Conservation (phyloP, 2,113 vertebrate species). For the Halcyon senegalensis region DNA sequence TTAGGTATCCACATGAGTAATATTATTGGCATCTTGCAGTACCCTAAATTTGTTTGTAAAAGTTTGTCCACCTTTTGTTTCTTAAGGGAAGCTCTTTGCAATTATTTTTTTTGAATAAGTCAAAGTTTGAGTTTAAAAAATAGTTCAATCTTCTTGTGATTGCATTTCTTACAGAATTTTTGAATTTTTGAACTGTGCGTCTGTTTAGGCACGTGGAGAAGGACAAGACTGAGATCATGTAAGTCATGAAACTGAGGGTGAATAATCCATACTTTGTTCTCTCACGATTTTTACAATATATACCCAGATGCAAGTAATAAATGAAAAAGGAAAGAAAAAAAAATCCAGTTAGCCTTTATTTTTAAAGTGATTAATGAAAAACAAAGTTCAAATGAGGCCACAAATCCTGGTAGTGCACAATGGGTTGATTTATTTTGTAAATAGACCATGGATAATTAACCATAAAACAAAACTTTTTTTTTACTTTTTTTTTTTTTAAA, state of each 20-base stretch:
- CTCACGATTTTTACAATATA: conserved; percentile 49
- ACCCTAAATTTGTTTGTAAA: background rate
- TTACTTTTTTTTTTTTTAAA: background rate
- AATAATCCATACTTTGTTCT: conserved; percentile 62
- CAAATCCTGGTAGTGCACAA: conserved; percentile 74
- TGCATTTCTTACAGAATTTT: conserved; percentile 56
- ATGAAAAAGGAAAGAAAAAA: background rate
- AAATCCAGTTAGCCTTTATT: conserved; percentile 67
- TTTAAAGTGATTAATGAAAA: conserved; percentile 76
- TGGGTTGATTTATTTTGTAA: conserved; percentile 79
- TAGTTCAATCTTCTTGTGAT: conserved; percentile 39
- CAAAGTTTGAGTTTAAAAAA: background rate
- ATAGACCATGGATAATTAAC: conserved; percentile 78
- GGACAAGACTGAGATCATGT: conserved; percentile 56
- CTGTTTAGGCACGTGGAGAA: conserved; percentile 62
- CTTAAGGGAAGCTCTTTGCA: background rate
- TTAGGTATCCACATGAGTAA: background rate
- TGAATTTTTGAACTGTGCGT: conserved; percentile 54
- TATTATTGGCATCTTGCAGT: background rate
- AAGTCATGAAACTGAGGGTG: conserved; percentile 55
- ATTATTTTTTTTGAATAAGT: background rate
- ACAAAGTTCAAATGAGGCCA: conserved; percentile 75
- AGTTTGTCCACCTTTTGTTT: background rate
- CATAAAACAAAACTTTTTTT: conserved; percentile 73
- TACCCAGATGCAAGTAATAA: conserved; percentile 56